Percentiles rank a stretch among this genome's conserved stretches.
These are phyloP conservation scores for Cheilosia scutellata DNA, from an alignment of 2,888 invertebrate species.

Conservation along the genomic window DNA sequence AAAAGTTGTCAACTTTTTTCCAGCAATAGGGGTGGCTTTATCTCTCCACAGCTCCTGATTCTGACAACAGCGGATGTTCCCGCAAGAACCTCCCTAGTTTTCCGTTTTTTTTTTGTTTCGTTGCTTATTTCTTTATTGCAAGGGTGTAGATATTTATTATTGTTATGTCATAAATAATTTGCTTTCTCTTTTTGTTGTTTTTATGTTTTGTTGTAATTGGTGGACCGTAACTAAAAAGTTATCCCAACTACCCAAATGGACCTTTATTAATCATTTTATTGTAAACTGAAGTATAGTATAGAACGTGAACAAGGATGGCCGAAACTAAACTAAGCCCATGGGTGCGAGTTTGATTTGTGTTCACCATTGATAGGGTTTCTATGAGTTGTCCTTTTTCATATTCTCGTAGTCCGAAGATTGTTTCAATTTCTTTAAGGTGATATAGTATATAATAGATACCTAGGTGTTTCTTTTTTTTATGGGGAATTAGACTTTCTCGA, in stretches of 20 bases:
- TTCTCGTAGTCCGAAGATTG: no score
- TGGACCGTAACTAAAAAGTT: conserved; percentile 38
- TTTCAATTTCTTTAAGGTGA: no score
- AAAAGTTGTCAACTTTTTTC: conserved; percentile 68
- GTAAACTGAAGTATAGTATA: conserved; percentile 27
- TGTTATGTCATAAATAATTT: conserved; percentile 55
- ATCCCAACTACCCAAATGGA: conserved; percentile 44
- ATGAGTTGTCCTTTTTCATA: no score
- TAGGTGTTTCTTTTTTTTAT: no score
- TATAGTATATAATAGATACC: no score
- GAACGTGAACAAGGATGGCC: conserved; percentile 5
- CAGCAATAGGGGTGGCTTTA: conserved; percentile 28
- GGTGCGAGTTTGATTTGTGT: conserved; percentile 46
- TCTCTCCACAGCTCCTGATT: not conserved
- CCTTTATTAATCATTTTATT: conserved; percentile 61
- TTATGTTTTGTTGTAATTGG: conserved; percentile 38
- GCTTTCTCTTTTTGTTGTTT: conserved; percentile 44
- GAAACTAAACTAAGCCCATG: conserved; percentile 27
- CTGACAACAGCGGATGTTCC: conserved; percentile 1
- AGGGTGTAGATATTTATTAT: conserved; percentile 39
- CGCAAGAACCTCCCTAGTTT: conserved; percentile 1
- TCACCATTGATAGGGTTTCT: not conserved
- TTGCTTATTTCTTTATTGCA: conserved; percentile 16
- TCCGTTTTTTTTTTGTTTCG: conserved; percentile 3
- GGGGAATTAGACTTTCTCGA: no score